Evolutionary conservation across 2,888 invertebrate genomes (phyloP).

Genomic region (Macrosiphum euphorbiae): DNA sequence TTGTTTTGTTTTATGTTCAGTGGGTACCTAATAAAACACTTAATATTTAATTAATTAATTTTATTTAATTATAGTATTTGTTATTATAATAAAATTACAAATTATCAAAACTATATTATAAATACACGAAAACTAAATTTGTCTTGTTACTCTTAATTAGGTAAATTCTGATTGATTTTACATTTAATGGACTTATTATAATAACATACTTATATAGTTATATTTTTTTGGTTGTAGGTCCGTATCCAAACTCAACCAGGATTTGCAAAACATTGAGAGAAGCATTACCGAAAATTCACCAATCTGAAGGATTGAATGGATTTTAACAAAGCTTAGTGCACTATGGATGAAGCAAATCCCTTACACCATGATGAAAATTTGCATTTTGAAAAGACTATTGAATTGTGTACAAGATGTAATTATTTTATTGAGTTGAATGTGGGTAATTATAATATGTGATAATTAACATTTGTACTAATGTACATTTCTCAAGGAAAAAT

Average conservation of each 20-base stretch:
- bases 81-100: no score
- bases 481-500: no score
- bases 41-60: no score
- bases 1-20: not conserved
- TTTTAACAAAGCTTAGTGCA: conserved; percentile 96
- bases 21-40: no score
- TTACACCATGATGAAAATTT: conserved; percentile 99
- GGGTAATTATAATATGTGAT: no score
- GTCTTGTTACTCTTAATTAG: not conserved
- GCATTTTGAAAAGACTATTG: conserved; percentile 97
- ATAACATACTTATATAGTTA: not conserved
- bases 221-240: conserved; percentile 73
- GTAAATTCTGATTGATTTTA: no score
- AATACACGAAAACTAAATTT: not conserved
- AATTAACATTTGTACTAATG: no score
- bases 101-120: not conserved
- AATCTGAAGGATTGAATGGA: conserved; percentile 88
- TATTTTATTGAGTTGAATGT: not conserved
- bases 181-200: not conserved
- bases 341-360: conserved; percentile 98
- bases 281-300: conserved; percentile 91
- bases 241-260: conserved; percentile 97
- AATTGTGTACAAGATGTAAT: conserved; percentile 83
- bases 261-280: conserved; percentile 89
- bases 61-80: no score